Evolutionary conservation across 2,888 invertebrate species (phyloP).

Genomic region (Machimus rusticus): DNA sequence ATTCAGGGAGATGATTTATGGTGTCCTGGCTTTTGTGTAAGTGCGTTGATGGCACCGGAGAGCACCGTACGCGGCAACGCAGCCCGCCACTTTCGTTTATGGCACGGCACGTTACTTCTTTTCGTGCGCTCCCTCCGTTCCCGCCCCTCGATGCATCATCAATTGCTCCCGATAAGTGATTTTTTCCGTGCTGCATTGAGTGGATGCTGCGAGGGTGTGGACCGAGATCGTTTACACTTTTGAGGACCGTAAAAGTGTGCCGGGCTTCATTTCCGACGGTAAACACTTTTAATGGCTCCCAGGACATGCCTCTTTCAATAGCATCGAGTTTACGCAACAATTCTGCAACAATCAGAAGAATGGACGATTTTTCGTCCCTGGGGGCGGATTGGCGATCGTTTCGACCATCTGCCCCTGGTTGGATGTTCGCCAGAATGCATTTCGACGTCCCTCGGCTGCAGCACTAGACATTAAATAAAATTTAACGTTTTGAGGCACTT

Average conservation of each 20-base stretch:
- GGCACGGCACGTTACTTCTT: neutral
- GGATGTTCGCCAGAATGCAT: neutral
- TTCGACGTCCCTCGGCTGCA: neutral
- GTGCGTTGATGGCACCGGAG: neutral
- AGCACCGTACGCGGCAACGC: neutral
- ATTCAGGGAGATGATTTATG: conserved; percentile 33
- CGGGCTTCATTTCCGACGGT: conserved; percentile 26
- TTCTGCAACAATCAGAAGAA: conserved; percentile 19
- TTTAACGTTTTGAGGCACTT: conserved; percentile 14
- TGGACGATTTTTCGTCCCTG: neutral
- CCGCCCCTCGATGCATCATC: conserved; percentile 35
- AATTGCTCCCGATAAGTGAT: conserved; percentile 33
- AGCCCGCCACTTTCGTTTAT: conserved; percentile 21
- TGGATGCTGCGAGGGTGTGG: neutral
- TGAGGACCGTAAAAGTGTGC: conserved; percentile 24
- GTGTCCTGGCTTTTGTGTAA: conserved; percentile 35
- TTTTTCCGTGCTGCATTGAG: conserved; percentile 39
- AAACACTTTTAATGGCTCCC: conserved; percentile 39
- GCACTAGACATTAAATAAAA: conserved; percentile 13
- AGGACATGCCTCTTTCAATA: conserved; percentile 23
- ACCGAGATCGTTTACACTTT: neutral
- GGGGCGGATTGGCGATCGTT: conserved; percentile 1
- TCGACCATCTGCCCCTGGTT: conserved; percentile 4
- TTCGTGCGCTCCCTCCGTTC: neutral
- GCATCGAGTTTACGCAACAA: conserved; percentile 15